Evolutionary conservation across 2,888 invertebrate species (phyloP).

Genomic region (Sesamia inferens): DNA sequence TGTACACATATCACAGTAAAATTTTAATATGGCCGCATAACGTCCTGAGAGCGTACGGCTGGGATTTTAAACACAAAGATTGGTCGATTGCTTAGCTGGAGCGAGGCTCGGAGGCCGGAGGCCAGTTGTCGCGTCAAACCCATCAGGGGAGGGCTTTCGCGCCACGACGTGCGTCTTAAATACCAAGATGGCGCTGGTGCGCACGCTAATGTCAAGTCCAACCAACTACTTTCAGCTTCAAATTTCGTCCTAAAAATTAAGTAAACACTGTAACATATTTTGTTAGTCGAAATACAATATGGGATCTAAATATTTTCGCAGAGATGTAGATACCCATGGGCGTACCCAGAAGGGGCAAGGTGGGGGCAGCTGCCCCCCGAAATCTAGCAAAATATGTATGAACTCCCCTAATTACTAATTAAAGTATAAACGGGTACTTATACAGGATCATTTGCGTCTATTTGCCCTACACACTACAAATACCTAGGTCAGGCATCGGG

Average conservation of each 20-base stretch:
- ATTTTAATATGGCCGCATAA: slow-evolving; percentile 63
- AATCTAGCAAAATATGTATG: too few species aligned
- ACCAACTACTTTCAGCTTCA: slow-evolving; percentile 71
- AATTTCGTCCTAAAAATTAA: slow-evolving; percentile 64
- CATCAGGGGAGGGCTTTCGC: slow-evolving; percentile 74
- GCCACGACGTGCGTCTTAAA: slow-evolving; percentile 83
- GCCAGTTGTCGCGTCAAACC: slow-evolving; percentile 76
- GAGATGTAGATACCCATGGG: background rate
- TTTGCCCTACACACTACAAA: too few species aligned
- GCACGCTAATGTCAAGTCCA: slow-evolving; percentile 77
- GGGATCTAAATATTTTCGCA: background rate
- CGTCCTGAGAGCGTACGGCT: slow-evolving; percentile 64
- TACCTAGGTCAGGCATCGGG: too few species aligned
- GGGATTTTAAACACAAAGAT: slow-evolving; percentile 77
- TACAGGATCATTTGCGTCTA: too few species aligned
- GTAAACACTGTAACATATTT: background rate
- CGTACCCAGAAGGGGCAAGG: too few species aligned
- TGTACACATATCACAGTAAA: slow-evolving; percentile 34
- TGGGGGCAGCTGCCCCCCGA: too few species aligned
- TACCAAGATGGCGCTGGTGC: slow-evolving; percentile 83
- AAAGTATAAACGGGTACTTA: too few species aligned
- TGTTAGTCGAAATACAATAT: background rate
- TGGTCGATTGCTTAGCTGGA: slow-evolving; percentile 76
- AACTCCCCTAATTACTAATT: too few species aligned
- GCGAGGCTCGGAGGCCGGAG: slow-evolving; percentile 73